Base-by-base conservation (phyloP, 2,113 vertebrate genomes). In the Megaceryle torquata region DNA sequence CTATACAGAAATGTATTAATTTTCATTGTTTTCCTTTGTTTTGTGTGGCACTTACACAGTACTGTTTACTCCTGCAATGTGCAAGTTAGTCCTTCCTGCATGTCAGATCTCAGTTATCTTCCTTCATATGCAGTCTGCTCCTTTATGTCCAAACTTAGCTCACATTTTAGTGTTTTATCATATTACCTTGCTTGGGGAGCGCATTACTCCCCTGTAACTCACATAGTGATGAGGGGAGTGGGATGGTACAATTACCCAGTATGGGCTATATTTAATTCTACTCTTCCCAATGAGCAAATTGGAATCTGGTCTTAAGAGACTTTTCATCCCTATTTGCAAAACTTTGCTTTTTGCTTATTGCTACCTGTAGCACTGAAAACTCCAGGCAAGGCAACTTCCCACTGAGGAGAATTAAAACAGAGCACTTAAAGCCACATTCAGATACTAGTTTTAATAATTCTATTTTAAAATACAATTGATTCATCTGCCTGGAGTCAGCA, bases 131-230 rank as follows among this genome's bases (percentile, higher is more conserved):
- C 44, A 63, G 11, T 85, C 44, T 74, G 29, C 63, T 92, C 17
- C 37, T 72, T 44, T 44, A 13, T 12, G 35, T 37, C 54, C 43
- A 77, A 15, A 48, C n/a, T 67, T 72, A 29, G 44, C 37, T 91
- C 59, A 48, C 4, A 3, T 89, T 93, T 87, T 46, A 59, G 31
- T 39, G 53, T 10, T 76, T 39, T 59, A 33, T 61, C 24, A 8
- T 0, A 0, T 48, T 29, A n/a, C 44, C 13, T 39, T 61, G n/a
- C 19, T 18, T 5, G 5, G 41, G 37, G 37, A 83, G 8, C 25
- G 20, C 29, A 11, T 82, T 81, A 18, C 10, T 78, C 22, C n/a
- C 26, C 69, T 44, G 20, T 46, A 86, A 46, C 25, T 80, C 71
- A 37, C 39, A 14, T 21, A 10, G 1, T 65, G 74, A 17, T 33